Evolutionary conservation across 2,888 invertebrate genomes (phyloP).

Genomic region (Tubulanus polymorphus): DNA sequence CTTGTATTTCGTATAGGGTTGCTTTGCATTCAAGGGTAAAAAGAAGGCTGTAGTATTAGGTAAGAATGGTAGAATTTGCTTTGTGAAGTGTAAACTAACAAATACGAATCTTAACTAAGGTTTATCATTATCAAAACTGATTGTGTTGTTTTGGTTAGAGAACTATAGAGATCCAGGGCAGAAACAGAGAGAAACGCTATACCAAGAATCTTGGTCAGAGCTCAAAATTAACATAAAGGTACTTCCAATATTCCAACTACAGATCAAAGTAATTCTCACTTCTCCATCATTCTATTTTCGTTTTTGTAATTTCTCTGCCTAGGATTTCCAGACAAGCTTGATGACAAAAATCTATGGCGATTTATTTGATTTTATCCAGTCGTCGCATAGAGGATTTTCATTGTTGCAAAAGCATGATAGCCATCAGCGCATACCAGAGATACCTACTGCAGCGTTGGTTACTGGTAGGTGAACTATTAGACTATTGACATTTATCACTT

Average conservation of each 20-base stretch:
- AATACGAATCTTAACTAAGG: no score
- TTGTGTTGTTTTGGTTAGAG: no score
- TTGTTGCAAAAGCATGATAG: conserved; percentile 5
- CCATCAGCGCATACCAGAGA: conserved; percentile 24
- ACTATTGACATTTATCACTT: no score
- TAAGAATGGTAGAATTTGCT: no score
- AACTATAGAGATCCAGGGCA: no score
- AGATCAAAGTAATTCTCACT: no score
- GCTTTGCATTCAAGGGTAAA: conserved; percentile 45
- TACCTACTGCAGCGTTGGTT: conserved; percentile 44
- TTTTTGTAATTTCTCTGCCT: conserved; percentile 20
- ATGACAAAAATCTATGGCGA: conserved; percentile 45
- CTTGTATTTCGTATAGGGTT: conserved; percentile 30
- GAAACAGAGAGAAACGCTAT: no score
- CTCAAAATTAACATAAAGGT: no score
- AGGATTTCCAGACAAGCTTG: conserved; percentile 38
- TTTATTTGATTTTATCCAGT: conserved; percentile 30
- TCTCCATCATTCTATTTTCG: neutral
- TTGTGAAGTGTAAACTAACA: no score
- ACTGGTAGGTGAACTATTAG: conserved; percentile 39
- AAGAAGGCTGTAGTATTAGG: conserved; percentile 33
- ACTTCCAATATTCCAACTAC: no score
- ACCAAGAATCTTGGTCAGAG: no score
- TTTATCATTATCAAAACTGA: no score
- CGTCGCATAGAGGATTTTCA: conserved; percentile 23